These are phyloP conservation scores for Nowickia ferox DNA, from an alignment of 2,888 invertebrate genomes.

Conservation along the genomic window DNA sequence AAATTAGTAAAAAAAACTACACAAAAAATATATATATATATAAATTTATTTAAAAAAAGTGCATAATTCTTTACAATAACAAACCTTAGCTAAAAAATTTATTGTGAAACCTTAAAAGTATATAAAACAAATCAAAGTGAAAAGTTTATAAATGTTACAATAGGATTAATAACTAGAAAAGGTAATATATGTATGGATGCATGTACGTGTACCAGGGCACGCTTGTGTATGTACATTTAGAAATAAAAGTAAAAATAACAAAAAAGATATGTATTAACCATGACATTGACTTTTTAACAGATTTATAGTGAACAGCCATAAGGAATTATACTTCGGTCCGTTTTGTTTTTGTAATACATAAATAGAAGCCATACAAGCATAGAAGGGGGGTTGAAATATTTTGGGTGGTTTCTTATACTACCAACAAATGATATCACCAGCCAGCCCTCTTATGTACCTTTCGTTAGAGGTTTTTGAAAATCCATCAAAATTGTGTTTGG, in stretches of 20 bases:
- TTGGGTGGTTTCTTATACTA: constrained; percentile 47
- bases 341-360: constrained; percentile 30
- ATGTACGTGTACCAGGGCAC: not conserved
- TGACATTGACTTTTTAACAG: constrained; percentile 39
- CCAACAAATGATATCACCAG: constrained; percentile 55
- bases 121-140: not conserved
- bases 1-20: not conserved
- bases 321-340: constrained; percentile 5
- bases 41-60: not conserved
- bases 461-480: constrained; percentile 40
- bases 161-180: constrained; percentile 16
- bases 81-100: not conserved
- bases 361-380: constrained; percentile 56
- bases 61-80: not conserved
- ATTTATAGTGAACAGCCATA: constrained; percentile 4
- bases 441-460: constrained; percentile 60
- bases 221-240: not conserved
- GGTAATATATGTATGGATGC: constrained; percentile 21
- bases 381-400: constrained; percentile 4
- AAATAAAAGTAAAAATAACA: constrained; percentile 5
- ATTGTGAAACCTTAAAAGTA: not conserved
- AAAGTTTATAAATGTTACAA: constrained; percentile 20
- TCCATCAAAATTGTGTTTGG: constrained; percentile 73
- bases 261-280: constrained; percentile 20
- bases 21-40: not conserved